Evolutionary conservation across 2,888 invertebrate species (phyloP), one percentile per base, ranked within the genome.

Genomic region (Drosophila pseudotalamancana): DNA sequence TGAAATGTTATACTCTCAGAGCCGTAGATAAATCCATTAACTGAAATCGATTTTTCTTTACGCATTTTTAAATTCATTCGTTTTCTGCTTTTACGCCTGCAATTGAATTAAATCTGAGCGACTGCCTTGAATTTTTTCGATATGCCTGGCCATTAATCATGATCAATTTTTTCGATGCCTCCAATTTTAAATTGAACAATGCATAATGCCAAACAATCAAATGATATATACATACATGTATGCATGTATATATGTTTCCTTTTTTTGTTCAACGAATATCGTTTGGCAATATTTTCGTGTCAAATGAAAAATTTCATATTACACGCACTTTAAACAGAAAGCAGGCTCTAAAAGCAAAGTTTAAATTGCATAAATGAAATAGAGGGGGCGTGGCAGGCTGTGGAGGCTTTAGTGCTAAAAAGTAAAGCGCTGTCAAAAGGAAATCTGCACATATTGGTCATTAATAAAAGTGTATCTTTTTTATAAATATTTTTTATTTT

Each of bases 381-480:
- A 6, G n/a, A 19, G 29, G 4, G 3, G 29, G 35, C 18, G 21
- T 23, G 8, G 5, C n/a, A 4, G 31, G n/a, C 31, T 11, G 29
- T 4, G 4, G 5, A n/a, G 32, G 11, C 12, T 37, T 9, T 5
- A 42, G 43, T 16, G 34, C 64, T 71, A 73, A 74, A 83, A 66
- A 72, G n/a, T 83, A 69, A 68, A 67, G 34, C 49, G 53, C 74
- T 66, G 65, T 81, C 67, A 87, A 77, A 84, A 55, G 61, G 63
- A 81, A 87, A 81, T 87, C 75, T 81, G 66, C 75, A 46, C 87
- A 78, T 82, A 85, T 74, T 85, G 85, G 82, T 81, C 86, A 85
- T 87, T 85, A 87, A 81, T 85, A 81, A 87, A 82, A 69, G 29
- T 29, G 23, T 53, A 27, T 29, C 18, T 29, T n/a, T 35, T 49